Base-by-base conservation (phyloP, 2,888 invertebrate genomes). In the Entomobrya multifasciata region DNA sequence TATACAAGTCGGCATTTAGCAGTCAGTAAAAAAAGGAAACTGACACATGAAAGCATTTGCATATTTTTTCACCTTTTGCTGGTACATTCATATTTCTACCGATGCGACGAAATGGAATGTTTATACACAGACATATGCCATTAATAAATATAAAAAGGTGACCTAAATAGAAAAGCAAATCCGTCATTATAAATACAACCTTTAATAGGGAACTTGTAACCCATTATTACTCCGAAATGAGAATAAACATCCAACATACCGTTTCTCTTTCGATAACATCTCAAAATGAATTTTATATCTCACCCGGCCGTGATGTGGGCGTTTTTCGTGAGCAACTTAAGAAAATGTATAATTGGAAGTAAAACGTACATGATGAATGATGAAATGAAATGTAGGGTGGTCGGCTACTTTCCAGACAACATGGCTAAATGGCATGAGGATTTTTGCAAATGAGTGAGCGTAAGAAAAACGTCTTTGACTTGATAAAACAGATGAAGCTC, bases 1-100 rank as follows among this genome's bases (percentile, higher is more conserved):
- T 36, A 36, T 36, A 36, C 11, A 70, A 70, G 47, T 65, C 30
- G 17, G 62, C 36, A 62, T 36, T 36, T 36, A 41, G 41, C 67
- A 67, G 67, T 67, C 67, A 22, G 67, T 70, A 52, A 36, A 36
- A 36, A 36, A 36, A 49, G 49, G 36, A 15, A 79, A 67, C 52
- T 79, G 70, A 70, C 70, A 70, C 70, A 80, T 36, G 81, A 70
- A 81, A 67, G 57, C 72, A 72, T 81, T 81, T 70, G 81, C 81
- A 81, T 81, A 81, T 70, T 78, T 78, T n/a, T 36, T 52, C n/a
- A 52, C 36, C 36, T 36, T 8, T 36, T 36, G 5, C 36, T 36
- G 36, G 47, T 36, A 8, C 8, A 8, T 36, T 4, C 4, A 36
- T 36, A 36, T 36, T 4, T 36, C n/a, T n/a, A n/a, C n/a, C n/a